Conservation (phyloP, 2,797 vertebrate species). For the Gymnoscopelus braueri region DNA sequence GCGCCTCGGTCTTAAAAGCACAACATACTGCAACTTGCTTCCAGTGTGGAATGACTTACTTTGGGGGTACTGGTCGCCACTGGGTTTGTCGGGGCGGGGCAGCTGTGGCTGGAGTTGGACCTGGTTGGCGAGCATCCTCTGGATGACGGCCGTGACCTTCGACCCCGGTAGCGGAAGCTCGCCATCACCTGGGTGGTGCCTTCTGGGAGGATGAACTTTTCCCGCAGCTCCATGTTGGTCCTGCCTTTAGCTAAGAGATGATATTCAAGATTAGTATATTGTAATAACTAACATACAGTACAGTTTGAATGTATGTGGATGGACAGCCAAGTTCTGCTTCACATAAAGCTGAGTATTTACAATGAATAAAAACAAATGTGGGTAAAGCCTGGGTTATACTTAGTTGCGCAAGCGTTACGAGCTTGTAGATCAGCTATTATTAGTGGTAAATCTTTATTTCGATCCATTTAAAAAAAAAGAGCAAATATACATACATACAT, state of each 20-base stretch:
- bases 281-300: background rate
- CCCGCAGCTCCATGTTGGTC: slow-evolving; percentile 95
- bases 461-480: too few relatives aligned
- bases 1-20: background rate
- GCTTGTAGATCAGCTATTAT: too few relatives aligned
- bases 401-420: too few relatives aligned
- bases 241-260: slow-evolving; percentile 90
- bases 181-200: slow-evolving; percentile 95
- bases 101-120: slow-evolving; percentile 92
- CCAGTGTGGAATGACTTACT: slow-evolving; percentile 75
- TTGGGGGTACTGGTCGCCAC: slow-evolving; percentile 83
- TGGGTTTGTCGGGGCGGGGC: slow-evolving; percentile 76
- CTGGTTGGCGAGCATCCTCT: slow-evolving; percentile 94
- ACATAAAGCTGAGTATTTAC: slow-evolving; percentile 31
- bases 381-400: slow-evolving; percentile 8
- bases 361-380: slow-evolving; percentile 25
- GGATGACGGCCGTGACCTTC: slow-evolving; percentile 93
- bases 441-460: too few relatives aligned
- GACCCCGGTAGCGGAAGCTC: slow-evolving; percentile 94
- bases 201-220: slow-evolving; percentile 98
- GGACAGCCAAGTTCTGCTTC: slow-evolving; percentile 19
- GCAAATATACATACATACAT: too few relatives aligned
- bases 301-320: slow-evolving; percentile 16
- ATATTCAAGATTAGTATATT: slow-evolving; percentile 35
- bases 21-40: too few relatives aligned